These are phyloP conservation scores for Polyploca ridens DNA, from an alignment of 2,888 invertebrate species.

Conservation along the genomic window DNA sequence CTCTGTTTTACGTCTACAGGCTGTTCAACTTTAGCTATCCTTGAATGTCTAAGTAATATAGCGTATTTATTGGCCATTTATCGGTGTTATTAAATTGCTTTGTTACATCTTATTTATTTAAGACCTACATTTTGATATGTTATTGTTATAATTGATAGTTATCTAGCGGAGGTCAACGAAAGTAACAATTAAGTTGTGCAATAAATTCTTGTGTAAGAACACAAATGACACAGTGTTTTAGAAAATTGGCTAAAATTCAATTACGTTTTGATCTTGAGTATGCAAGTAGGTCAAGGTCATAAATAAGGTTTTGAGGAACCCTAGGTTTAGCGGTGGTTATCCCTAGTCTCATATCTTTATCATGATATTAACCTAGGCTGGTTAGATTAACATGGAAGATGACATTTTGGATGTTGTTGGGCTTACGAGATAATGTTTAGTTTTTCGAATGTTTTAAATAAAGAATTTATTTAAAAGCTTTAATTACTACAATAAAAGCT, in stretches of 20 bases:
- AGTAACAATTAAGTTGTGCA: constrained; percentile 22
- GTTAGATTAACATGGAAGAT: too few relatives aligned
- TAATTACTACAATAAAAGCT: neutral
- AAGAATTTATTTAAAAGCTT: too few relatives aligned
- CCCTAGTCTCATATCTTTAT: too few relatives aligned
- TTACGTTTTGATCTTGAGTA: neutral
- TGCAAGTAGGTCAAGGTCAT: neutral
- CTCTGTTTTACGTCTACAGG: neutral
- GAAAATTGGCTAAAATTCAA: neutral
- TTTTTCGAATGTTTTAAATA: too few relatives aligned
- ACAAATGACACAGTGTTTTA: too few relatives aligned
- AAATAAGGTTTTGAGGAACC: neutral
- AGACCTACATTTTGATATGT: constrained; percentile 26
- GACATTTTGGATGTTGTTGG: too few relatives aligned
- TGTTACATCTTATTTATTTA: constrained; percentile 39
- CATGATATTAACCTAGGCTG: too few relatives aligned
- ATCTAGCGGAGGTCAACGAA: constrained; percentile 41
- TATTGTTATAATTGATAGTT: constrained; percentile 31
- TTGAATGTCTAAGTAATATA: constrained; percentile 26
- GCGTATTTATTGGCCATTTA: constrained; percentile 33
- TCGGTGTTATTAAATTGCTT: constrained; percentile 21
- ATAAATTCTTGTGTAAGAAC: neutral
- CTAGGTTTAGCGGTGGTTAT: too few relatives aligned
- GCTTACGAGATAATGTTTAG: too few relatives aligned
- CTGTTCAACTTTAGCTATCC: constrained; percentile 18